phyloP scores from a whole-genome alignment of 2,113 vertebrate genomes.

The Sinocyclocheilus grahami region DNA sequence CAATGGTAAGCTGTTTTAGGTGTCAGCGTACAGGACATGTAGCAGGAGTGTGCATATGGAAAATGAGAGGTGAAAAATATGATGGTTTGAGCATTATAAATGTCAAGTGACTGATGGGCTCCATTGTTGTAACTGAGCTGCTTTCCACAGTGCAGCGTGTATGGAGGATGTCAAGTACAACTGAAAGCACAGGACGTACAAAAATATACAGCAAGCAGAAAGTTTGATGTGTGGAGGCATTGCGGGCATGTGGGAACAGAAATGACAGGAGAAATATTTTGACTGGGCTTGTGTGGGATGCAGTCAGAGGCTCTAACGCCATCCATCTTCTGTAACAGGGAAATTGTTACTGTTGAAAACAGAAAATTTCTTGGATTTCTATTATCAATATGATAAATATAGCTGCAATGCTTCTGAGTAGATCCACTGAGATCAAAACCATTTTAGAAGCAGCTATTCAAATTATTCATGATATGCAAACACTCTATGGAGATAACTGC shows the following conservation, averaged over 20 bases:
- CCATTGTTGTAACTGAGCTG: neutral
- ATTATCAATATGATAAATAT: conserved; percentile 18
- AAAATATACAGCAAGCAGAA: neutral
- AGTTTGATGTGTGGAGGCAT: conserved; percentile 34
- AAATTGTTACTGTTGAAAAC: conserved; percentile 2
- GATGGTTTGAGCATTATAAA: conserved; percentile 24
- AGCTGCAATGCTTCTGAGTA: neutral
- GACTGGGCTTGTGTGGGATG: conserved; percentile 33
- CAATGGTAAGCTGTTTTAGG: neutral
- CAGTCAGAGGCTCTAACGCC: conserved; percentile 15
- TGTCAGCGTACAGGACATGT: neutral
- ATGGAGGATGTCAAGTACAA: conserved; percentile 38
- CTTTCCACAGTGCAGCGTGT: conserved; percentile 30
- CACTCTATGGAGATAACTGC: neutral
- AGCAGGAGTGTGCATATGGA: conserved; percentile 23
- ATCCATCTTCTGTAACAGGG: conserved; percentile 20
- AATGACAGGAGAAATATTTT: conserved; percentile 33
- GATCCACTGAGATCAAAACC: conserved; percentile 13
- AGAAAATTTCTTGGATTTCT: neutral
- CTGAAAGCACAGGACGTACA: conserved; percentile 16
- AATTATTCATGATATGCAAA: neutral
- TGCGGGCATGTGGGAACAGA: conserved; percentile 4
- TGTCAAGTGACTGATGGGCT: conserved; percentile 38
- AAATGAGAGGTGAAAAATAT: conserved; percentile 32
- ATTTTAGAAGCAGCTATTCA: neutral